Evolutionary conservation across 1,140 invertebrate species (phyloP).

Genomic region (Lysiphlebus fabarum): DNA sequence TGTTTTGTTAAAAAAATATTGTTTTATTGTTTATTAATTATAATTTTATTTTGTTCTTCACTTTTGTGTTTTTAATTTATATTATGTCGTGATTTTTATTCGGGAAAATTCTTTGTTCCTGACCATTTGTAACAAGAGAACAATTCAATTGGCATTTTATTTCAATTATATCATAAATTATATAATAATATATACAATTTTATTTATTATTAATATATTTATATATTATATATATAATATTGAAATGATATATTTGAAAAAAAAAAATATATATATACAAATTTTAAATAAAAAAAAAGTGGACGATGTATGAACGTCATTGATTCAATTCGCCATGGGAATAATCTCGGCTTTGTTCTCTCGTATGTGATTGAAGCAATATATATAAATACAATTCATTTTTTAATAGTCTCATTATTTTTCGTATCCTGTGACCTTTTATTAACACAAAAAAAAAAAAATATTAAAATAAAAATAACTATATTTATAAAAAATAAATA

Average conservation of each 20-base stretch:
- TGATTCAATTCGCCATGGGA: conserved; percentile 23
- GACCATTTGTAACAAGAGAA: conserved; percentile 3
- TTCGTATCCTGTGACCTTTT: conserved; percentile 9
- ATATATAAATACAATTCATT: neutral
- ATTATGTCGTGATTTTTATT: conserved; percentile 16
- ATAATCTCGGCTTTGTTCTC: conserved; percentile 12
- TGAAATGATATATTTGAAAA: too few species aligned
- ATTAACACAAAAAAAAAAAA: too few species aligned
- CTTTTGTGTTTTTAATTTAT: conserved; percentile 19
- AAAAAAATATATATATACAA: too few species aligned
- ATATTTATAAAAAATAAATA: too few species aligned
- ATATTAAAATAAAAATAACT: too few species aligned
- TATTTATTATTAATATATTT: too few species aligned
- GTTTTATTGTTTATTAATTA: too few species aligned
- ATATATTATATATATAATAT: too few species aligned
- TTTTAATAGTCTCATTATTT: conserved; percentile 10
- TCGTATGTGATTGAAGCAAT: too few species aligned
- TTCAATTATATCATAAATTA: conserved; percentile 6
- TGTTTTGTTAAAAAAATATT: too few species aligned
- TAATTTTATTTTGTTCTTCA: conserved; percentile 6
- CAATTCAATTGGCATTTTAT: conserved; percentile 8
- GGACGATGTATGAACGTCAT: conserved; percentile 20
- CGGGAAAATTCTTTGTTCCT: conserved; percentile 27
- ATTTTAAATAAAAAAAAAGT: neutral
- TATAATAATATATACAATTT: too few species aligned